Conservation (phyloP, 2,888 invertebrate species). For the Copidosoma aretas region DNA sequence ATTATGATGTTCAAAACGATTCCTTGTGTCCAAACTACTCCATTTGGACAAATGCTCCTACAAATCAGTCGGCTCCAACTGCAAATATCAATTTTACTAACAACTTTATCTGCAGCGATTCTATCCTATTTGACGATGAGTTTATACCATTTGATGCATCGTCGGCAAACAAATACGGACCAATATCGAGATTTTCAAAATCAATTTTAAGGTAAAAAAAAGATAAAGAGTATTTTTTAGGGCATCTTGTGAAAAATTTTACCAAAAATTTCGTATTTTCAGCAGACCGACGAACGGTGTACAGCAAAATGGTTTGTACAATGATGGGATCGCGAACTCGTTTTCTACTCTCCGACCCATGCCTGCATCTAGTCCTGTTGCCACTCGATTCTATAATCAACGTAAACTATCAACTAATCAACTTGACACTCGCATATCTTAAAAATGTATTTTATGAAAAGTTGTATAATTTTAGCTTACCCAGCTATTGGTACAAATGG, state of each 20-base stretch:
- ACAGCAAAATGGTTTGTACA: slow-evolving; percentile 55
- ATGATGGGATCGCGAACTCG: slow-evolving; percentile 56
- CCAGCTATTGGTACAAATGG: slow-evolving; percentile 54
- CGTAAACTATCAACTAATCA: slow-evolving; percentile 47
- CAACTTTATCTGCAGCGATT: slow-evolving; percentile 65
- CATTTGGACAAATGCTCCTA: slow-evolving; percentile 57
- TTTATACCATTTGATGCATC: slow-evolving; percentile 74
- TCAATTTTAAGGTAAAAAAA: slow-evolving; percentile 53
- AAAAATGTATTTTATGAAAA: no score
- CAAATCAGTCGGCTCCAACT: slow-evolving; percentile 49
- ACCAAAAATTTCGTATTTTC: background rate
- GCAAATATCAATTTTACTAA: slow-evolving; percentile 54
- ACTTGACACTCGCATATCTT: background rate
- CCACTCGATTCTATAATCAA: slow-evolving; percentile 64
- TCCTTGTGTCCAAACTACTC: slow-evolving; percentile 54
- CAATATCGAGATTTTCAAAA: slow-evolving; percentile 67
- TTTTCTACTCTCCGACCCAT: slow-evolving; percentile 62
- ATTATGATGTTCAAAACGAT: slow-evolving; percentile 56
- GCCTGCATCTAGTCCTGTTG: slow-evolving; percentile 63
- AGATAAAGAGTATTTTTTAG: background rate
- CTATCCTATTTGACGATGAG: slow-evolving; percentile 69
- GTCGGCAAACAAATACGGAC: slow-evolving; percentile 73
- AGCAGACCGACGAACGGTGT: slow-evolving; percentile 48
- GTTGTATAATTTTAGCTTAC: slow-evolving; percentile 47
- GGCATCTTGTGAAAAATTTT: background rate